These are phyloP conservation scores for Trinectes maculatus DNA, from an alignment of 2,113 vertebrate genomes.

Conservation along the genomic window DNA sequence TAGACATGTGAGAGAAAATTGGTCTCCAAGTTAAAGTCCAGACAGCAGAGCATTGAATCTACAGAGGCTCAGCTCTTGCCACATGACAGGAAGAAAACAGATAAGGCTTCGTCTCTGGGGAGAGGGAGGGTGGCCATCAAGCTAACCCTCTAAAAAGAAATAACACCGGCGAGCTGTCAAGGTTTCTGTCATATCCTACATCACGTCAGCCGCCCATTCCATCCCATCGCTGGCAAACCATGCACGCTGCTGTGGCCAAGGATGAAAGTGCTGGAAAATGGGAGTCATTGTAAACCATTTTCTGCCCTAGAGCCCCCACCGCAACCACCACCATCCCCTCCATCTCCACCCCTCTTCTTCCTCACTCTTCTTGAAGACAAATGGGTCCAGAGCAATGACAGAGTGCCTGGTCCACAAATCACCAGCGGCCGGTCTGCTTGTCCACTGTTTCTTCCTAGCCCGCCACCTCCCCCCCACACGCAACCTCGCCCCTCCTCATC, in stretches of 20 bases:
- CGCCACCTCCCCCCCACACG: constrained; percentile 78
- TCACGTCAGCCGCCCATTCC: constrained; percentile 72
- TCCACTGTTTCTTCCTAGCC: constrained; percentile 81
- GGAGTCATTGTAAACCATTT: constrained; percentile 86
- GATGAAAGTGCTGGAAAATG: constrained; percentile 84
- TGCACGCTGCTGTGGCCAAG: constrained; percentile 70
- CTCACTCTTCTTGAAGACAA: constrained; percentile 87
- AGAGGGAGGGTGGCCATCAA: constrained; percentile 66
- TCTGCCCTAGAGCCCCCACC: constrained; percentile 74
- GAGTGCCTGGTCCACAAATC: constrained; percentile 92
- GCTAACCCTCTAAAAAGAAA: constrained; percentile 74
- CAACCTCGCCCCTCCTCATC: constrained; percentile 80
- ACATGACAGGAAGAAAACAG: constrained; percentile 73
- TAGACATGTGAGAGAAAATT: constrained; percentile 55
- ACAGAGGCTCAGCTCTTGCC: constrained; percentile 46
- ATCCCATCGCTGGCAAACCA: constrained; percentile 63
- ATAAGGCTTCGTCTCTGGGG: constrained; percentile 66
- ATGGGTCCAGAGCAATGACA: constrained; percentile 86
- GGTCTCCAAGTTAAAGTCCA: constrained; percentile 61
- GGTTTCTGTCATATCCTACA: constrained; percentile 81
- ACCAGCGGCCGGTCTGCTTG: constrained; percentile 80
- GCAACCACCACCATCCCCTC: constrained; percentile 56
- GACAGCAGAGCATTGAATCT: constrained; percentile 57
- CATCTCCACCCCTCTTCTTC: constrained; percentile 76
- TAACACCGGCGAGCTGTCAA: constrained; percentile 75